Evolutionary conservation across 2,888 invertebrate species (phyloP).

Genomic region (Deroplatys truncata): DNA sequence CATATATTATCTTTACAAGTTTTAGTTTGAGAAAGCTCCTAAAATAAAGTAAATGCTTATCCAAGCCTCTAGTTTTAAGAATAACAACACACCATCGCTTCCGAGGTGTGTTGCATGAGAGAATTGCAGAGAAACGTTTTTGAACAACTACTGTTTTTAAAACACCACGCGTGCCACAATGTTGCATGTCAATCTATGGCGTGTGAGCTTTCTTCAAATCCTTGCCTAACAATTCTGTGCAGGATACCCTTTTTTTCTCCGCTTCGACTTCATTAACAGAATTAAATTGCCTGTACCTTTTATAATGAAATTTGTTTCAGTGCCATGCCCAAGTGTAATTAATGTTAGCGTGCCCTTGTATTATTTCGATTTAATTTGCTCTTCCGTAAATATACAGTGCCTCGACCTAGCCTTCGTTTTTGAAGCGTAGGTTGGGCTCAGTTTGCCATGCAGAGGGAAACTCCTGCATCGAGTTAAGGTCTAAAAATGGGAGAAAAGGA

Average conservation of each 20-base stretch:
- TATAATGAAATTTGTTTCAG: not conserved
- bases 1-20: too few species aligned
- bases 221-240: not conserved
- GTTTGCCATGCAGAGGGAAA: not conserved
- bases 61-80: too few species aligned
- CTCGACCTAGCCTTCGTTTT: not conserved
- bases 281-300: not conserved
- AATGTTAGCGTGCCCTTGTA: not conserved
- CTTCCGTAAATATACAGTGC: not conserved
- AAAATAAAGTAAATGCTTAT: too few species aligned
- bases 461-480: too few species aligned
- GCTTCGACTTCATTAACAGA: not conserved
- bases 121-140: not conserved
- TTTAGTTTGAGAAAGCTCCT: too few species aligned
- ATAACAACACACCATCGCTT: too few species aligned
- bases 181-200: not conserved
- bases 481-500: too few species aligned
- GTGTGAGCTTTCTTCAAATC: not conserved
- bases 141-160: not conserved
- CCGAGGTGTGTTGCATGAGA: too few species aligned
- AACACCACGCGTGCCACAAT: not conserved
- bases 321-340: not conserved
- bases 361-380: not conserved
- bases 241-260: not conserved
- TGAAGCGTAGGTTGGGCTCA: not conserved